These are phyloP conservation scores for Rhinophrynus dorsalis DNA, from an alignment of 2,797 vertebrate species.

Conservation along the genomic window DNA sequence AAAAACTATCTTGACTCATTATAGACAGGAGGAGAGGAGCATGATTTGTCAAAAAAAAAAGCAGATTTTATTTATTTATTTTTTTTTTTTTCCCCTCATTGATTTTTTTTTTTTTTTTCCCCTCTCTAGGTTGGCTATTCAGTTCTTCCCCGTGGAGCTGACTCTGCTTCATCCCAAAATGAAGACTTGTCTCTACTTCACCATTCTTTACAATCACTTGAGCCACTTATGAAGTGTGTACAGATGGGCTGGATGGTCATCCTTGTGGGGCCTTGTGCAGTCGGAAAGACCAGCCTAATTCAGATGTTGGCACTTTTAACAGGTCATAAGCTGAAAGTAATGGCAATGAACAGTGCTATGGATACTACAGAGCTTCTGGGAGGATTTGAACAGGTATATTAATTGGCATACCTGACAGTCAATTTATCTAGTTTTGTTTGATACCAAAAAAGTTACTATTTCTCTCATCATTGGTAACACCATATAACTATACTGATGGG, in stretches of 20 bases:
- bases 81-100: no score
- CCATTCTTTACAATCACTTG: constrained; percentile 83
- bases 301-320: constrained; percentile 88
- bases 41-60: no score
- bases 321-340: constrained; percentile 83
- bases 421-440: no score
- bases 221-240: constrained; percentile 94
- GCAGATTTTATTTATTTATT: no score
- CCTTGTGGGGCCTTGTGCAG: constrained; percentile 87
- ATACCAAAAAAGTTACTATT: no score
- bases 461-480: no score
- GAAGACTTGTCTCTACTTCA: constrained; percentile 83
- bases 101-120: background rate
- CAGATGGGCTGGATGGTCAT: constrained; percentile 97
- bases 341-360: constrained; percentile 97
- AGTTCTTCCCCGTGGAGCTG: constrained; percentile 82
- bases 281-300: constrained; percentile 90
- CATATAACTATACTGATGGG: no score
- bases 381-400: constrained; percentile 94
- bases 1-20: no score
- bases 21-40: no score
- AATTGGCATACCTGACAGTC: no score
- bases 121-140: constrained; percentile 86
- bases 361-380: constrained; percentile 95
- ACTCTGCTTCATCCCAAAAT: constrained; percentile 62